Evolutionary conservation across 2,888 invertebrate genomes (phyloP), one percentile per base, ranked within the genome.

Genomic region (Chironomus riparius): DNA sequence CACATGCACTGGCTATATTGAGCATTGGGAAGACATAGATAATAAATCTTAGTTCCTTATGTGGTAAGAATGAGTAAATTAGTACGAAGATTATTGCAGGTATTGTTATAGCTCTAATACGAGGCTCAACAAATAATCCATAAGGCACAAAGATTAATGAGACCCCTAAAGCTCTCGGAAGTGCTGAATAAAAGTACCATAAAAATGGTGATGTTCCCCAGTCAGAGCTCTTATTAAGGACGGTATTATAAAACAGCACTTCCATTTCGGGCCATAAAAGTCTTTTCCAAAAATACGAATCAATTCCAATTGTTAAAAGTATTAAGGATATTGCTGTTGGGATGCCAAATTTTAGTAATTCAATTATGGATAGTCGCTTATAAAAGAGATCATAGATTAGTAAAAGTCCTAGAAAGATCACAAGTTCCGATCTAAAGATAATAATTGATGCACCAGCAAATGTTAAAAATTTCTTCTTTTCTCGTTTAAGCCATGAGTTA

Each of bases 141-240:
- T 93, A 80, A 1, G 95, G 95, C 75, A 95, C 87, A 69, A 98
- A 86, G 7, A 93, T 81, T 24, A 94, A 82, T 24, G 95, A 94
- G 0, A 91, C 87, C 0, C 92, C 93, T 82, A 99, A 87, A 0
- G 95, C 94, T 76, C 98, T 88, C 0, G 99, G 98, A 61, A 99
- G 86, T 0, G 97, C 99, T 0, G 98, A 98, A 83, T 97, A 97
- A 83, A 98, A 97, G 84, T 99, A 99, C 99, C 99, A 99, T 2
- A 95, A 84, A 84, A 97, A 97, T 77, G 98, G 98, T 4, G 92
- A 92, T 68, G 94, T 94, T 82, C 99, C 99, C 94, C 96, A 99
- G 79, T 96, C 87, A 2, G 94, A 91, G 84, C 98, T 98, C 83
- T 94, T 94, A 83, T 99, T 99, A 76, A 95, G 85, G 70, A 98